Evolutionary conservation across 2,888 invertebrate species (phyloP), one percentile per base, ranked within the genome.

Genomic region (Drosophila aldrichi): DNA sequence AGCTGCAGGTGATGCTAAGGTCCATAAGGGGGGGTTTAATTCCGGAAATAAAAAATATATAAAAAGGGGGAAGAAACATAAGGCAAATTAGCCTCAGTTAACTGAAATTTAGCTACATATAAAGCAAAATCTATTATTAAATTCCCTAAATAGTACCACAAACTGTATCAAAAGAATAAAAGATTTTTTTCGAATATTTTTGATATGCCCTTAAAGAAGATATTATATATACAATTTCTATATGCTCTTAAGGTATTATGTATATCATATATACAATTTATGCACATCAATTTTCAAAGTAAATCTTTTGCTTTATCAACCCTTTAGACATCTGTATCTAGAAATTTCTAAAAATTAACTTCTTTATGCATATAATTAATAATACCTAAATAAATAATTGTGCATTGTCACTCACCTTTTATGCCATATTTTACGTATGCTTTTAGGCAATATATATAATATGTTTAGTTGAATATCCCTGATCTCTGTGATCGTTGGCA

Each of bases 391-490:
- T 9, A 40, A 3, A 12, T 1, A 44, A 38, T 18, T 36, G 10
- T 25, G 10, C 9, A 22, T 55, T n/a, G 34, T n/a, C 32, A 77
- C 79, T 78, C 51, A 77, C 77, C 74, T 55, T 54, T 70, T 29
- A 78, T 25, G 58, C 18, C 74, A 77, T 78, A 63, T 60, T 56
- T 32, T 10, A 43, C 32, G 9, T 20, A 29, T 34, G 56, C 20
- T 34, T 43, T 41, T 55, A 16, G 20, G 56, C 20, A 18, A 56
- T 43, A 38, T 52, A 38, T 52, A 25, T 22, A 34, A 48, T 43
- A 51, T 14, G 54, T 41, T 18, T 41, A 41, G 25, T 38, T 54
- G 16, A 48, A 25, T 63, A 78, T 78, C 57, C 62, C 57, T 74
- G 65, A 36, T 52, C 62, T 18, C 32, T 22, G 18, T 49, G 65